A percentile compares a stretch with the other conserved stretches of the same genome.
Evolutionary conservation across 2,888 invertebrate genomes (phyloP).

Genomic region (Tenthredo distinguenda): DNA sequence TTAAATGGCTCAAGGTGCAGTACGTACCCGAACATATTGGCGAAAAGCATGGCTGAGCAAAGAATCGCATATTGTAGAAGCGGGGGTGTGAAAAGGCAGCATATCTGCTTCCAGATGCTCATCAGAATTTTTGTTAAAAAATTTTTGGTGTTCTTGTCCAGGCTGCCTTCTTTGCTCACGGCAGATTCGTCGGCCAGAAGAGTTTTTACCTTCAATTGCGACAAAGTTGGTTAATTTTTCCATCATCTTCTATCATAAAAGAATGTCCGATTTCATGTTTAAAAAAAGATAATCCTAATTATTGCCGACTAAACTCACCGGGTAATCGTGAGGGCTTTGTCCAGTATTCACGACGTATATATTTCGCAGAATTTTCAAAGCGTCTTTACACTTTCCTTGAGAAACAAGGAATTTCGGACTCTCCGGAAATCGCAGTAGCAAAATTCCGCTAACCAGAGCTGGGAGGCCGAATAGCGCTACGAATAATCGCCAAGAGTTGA

Average conservation of each 20-base stretch:
- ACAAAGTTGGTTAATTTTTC: not conserved
- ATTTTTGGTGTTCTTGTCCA: constrained; percentile 34
- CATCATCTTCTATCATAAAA: not conserved
- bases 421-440: constrained; percentile 84
- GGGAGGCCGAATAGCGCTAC: constrained; percentile 84
- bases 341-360: constrained; percentile 83
- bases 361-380: constrained; percentile 81
- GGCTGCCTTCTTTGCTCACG: constrained; percentile 50
- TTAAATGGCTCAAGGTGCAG: too few species aligned
- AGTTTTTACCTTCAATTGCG: constrained; percentile 60
- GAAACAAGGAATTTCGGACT: constrained; percentile 89
- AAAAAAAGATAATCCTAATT: not conserved
- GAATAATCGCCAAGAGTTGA: constrained; percentile 88
- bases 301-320: constrained; percentile 73
- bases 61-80: constrained; percentile 81
- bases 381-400: constrained; percentile 81
- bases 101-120: constrained; percentile 81
- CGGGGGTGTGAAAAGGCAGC: constrained; percentile 80
- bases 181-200: constrained; percentile 57
- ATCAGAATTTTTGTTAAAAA: constrained; percentile 74
- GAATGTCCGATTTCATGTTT: not conserved
- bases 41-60: constrained; percentile 83
- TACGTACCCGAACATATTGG: constrained; percentile 84
- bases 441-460: constrained; percentile 81
- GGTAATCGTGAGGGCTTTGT: constrained; percentile 78